A percentile compares a stretch with the other conserved stretches of the same genome.
phyloP scores from a whole-genome alignment of 1,140 invertebrate species.

The Antheraea pernyi region DNA sequence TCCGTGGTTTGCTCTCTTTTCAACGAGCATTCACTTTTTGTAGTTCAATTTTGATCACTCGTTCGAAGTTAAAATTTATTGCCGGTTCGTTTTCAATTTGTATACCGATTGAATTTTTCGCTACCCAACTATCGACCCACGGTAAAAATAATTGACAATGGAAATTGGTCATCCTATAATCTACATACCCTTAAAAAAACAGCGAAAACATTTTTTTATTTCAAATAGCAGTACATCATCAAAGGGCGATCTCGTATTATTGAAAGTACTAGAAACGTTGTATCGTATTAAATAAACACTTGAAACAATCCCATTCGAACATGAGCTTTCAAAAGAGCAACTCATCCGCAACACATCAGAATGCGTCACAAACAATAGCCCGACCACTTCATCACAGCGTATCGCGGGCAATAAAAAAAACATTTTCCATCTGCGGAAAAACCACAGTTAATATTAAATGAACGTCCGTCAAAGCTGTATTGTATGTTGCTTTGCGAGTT shows the following conservation, averaged over 20 bases:
- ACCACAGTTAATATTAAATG: conserved; percentile 79
- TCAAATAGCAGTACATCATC: not conserved
- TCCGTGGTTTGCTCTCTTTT: conserved; percentile 67
- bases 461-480: conserved; percentile 76
- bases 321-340: conserved; percentile 65
- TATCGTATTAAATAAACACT: conserved; percentile 44
- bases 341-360: conserved; percentile 65
- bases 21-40: conserved; percentile 59
- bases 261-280: not conserved
- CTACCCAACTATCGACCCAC: conserved; percentile 24
- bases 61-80: conserved; percentile 77
- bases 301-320: conserved; percentile 59
- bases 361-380: conserved; percentile 70
- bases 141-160: conserved; percentile 44
- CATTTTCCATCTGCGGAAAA: conserved; percentile 76
- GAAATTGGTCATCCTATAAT: conserved; percentile 26
- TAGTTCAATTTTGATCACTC: conserved; percentile 75
- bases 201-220: not conserved
- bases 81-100: conserved; percentile 67
- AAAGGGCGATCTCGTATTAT: conserved; percentile 2
- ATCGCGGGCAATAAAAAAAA: conserved; percentile 73
- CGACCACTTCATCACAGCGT: conserved; percentile 74
- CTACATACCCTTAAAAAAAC: not conserved
- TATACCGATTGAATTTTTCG: conserved; percentile 44
- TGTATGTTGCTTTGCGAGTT: conserved; percentile 55